A percentile compares a stretch with the other conserved stretches of the same genome.
These are phyloP conservation scores for Diachasma alloeum DNA, from an alignment of 1,140 invertebrate genomes.

Conservation along the genomic window DNA sequence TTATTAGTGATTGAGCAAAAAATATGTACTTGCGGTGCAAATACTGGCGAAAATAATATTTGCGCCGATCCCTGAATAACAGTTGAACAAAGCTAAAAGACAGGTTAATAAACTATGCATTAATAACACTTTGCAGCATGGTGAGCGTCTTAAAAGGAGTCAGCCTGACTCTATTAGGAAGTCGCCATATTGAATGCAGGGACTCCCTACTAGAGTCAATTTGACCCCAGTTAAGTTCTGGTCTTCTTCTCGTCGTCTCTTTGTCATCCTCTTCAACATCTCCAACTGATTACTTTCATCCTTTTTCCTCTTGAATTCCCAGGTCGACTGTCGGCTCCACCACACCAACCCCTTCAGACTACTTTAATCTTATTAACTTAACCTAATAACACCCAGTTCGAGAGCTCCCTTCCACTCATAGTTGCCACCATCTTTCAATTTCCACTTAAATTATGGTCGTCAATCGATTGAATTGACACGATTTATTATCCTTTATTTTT, in stretches of 20 bases:
- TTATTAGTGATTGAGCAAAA: too few species aligned
- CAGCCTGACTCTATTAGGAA: conserved; percentile 96
- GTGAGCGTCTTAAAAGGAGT: conserved; percentile 77
- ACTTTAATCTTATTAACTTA: conserved; percentile 15
- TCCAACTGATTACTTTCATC: conserved; percentile 18
- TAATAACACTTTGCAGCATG: conserved; percentile 26
- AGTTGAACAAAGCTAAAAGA: too few species aligned
- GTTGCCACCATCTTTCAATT: background rate
- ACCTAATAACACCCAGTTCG: conserved; percentile 7
- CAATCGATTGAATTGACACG: background rate
- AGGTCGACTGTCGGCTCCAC: conserved; percentile 5
- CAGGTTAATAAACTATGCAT: background rate
- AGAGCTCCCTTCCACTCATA: background rate
- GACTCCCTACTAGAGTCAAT: conserved; percentile 98
- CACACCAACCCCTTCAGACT: background rate
- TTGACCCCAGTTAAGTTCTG: conserved; percentile 83
- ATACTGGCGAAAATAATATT: too few species aligned
- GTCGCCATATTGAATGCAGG: conserved; percentile 82
- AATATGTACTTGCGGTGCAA: too few species aligned
- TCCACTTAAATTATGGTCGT: background rate
- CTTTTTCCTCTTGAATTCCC: conserved; percentile 32
- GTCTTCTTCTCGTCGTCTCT: conserved; percentile 48
- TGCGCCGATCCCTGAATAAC: too few species aligned
- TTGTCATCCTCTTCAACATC: conserved; percentile 6
- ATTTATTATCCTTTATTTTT: too few species aligned